These are phyloP conservation scores for Chaetodon auriga DNA, from an alignment of 2,113 vertebrate species.

Conservation along the genomic window DNA sequence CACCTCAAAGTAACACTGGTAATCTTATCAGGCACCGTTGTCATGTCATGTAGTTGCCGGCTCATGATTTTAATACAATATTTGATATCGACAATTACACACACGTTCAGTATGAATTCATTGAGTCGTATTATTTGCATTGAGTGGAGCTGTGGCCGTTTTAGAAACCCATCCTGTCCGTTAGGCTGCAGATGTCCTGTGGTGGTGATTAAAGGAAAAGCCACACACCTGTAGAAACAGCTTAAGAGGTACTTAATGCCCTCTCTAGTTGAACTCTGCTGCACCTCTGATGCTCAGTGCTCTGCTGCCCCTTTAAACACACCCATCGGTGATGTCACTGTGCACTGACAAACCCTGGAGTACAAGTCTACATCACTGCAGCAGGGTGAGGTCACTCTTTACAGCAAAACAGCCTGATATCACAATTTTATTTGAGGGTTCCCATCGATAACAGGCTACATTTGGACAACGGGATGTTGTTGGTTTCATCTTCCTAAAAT, in stretches of 20 bases:
- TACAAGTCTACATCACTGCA: neutral
- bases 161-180: neutral
- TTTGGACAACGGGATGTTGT: neutral
- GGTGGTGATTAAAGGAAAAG: neutral
- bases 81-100: constrained; percentile 42
- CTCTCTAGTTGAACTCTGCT: neutral
- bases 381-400: neutral
- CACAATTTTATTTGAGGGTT: neutral
- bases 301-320: neutral
- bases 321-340: neutral
- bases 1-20: constrained; percentile 34
- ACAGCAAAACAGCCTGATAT: neutral
- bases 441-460: neutral
- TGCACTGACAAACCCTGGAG: neutral
- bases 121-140: neutral
- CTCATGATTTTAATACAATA: constrained; percentile 53
- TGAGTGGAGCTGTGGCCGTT: constrained; percentile 1
- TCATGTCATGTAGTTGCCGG: constrained; percentile 39
- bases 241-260: neutral
- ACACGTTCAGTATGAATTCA: neutral
- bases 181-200: neutral
- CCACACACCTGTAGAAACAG: neutral
- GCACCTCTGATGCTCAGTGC: neutral
- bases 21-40: neutral
- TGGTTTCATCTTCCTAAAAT: neutral